These are phyloP conservation scores for Enteromius thamalakanensis DNA, from an alignment of 2,797 vertebrate species.

Conservation along the genomic window DNA sequence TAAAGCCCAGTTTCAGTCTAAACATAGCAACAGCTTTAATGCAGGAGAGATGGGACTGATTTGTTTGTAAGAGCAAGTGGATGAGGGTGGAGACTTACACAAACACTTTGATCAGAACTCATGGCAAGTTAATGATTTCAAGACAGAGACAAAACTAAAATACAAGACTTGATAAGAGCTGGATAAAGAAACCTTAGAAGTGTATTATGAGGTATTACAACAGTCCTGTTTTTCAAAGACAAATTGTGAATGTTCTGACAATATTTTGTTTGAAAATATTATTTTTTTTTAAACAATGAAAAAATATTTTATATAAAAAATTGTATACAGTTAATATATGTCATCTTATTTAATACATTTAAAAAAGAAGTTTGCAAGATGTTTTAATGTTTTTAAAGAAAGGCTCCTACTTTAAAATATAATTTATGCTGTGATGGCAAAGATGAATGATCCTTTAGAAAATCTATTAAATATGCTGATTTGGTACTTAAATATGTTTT, in stretches of 20 bases:
- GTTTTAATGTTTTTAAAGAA: too few relatives aligned
- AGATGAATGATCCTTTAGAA: too few relatives aligned
- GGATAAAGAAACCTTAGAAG: background rate
- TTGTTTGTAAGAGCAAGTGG: conserved; percentile 18
- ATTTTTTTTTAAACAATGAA: background rate
- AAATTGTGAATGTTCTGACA: background rate
- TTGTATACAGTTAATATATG: background rate
- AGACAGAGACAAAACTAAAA: background rate
- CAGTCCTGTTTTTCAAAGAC: background rate
- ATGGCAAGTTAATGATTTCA: background rate
- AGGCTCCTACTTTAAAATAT: too few relatives aligned
- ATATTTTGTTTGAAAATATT: background rate
- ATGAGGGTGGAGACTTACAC: conserved; percentile 15
- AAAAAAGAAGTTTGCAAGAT: too few relatives aligned
- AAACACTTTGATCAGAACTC: conserved; percentile 11
- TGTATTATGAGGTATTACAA: background rate
- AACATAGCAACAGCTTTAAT: conserved; percentile 48
- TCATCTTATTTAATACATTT: too few relatives aligned
- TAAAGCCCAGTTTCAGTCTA: conserved; percentile 53
- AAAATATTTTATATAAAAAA: background rate
- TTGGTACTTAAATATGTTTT: too few relatives aligned
- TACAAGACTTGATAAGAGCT: background rate
- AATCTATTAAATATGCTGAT: too few relatives aligned
- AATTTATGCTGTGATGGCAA: too few relatives aligned
- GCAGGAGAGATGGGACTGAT: conserved; percentile 44